phyloP scores from a whole-genome alignment of 2,113 vertebrate species.

The Sinosuthora webbiana region DNA sequence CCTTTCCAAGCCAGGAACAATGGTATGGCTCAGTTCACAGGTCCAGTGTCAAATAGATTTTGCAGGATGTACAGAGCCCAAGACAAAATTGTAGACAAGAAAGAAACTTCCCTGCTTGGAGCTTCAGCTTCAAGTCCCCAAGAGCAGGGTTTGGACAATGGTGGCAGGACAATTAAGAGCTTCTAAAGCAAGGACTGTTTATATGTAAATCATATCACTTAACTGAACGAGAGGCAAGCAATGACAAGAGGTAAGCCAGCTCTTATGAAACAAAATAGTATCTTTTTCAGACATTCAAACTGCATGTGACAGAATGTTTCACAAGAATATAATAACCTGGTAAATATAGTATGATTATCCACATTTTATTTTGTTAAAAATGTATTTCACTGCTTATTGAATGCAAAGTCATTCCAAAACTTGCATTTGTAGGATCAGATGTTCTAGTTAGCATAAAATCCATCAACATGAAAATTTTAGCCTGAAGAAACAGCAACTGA shows the following conservation, averaged over 20 bases:
- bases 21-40: not conserved
- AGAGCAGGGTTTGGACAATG: not conserved
- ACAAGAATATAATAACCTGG: not conserved
- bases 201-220: not conserved
- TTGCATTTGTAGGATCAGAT: not conserved
- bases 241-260: not conserved
- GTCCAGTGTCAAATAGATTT: not conserved
- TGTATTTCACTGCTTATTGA: not conserved
- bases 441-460: not conserved
- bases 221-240: not conserved
- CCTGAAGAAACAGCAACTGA: not conserved
- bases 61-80: not conserved
- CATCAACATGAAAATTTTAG: not conserved
- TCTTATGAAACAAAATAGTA: not conserved
- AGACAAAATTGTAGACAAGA: not conserved
- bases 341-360: not conserved
- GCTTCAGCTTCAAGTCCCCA: not conserved
- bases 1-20: not conserved
- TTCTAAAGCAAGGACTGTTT: not conserved
- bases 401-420: not conserved
- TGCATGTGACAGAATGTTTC: not conserved
- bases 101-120: not conserved
- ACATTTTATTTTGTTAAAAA: not conserved
- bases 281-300: not conserved
- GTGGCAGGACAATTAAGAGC: not conserved